A percentile compares a stretch with the other conserved stretches of the same genome.
These are phyloP conservation scores for Idaea biselata DNA, from an alignment of 2,888 invertebrate genomes.

Conservation along the genomic window DNA sequence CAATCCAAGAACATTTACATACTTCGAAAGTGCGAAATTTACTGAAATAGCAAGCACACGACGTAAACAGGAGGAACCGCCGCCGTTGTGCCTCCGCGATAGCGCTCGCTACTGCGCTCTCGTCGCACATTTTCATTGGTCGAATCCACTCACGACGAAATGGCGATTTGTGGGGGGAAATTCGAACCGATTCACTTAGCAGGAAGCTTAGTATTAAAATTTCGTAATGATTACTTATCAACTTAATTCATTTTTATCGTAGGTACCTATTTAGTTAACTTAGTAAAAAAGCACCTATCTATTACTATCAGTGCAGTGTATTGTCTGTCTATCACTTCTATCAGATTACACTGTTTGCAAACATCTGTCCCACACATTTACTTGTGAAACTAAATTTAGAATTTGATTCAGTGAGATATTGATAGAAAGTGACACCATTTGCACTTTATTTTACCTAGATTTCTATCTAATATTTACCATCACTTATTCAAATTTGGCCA, in stretches of 20 bases:
- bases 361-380: conserved; percentile 5
- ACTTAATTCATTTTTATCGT: background rate
- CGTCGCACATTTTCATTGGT: conserved; percentile 64
- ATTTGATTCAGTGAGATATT: background rate
- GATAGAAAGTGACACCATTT: background rate
- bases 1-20: conserved; percentile 67
- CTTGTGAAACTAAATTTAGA: background rate
- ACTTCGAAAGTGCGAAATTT: conserved; percentile 65
- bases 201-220: conserved; percentile 15
- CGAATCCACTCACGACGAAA: conserved; percentile 58
- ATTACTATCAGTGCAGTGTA: background rate
- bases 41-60: conserved; percentile 78
- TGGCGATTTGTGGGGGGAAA: conserved; percentile 74
- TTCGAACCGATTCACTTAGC: conserved; percentile 51
- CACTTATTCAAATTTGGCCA: background rate
- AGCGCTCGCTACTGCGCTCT: conserved; percentile 74
- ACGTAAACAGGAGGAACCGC: conserved; percentile 78
- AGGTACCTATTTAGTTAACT: background rate
- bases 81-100: conserved; percentile 53
- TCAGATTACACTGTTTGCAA: conserved; percentile 1
- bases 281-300: background rate
- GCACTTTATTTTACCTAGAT: background rate
- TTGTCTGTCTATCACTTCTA: background rate
- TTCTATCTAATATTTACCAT: background rate
- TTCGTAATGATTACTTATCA: background rate